Percentiles rank a stretch among this genome's conserved stretches.
phyloP scores from a whole-genome alignment of 1,140 invertebrate species.

The Trichonephila clavata region DNA sequence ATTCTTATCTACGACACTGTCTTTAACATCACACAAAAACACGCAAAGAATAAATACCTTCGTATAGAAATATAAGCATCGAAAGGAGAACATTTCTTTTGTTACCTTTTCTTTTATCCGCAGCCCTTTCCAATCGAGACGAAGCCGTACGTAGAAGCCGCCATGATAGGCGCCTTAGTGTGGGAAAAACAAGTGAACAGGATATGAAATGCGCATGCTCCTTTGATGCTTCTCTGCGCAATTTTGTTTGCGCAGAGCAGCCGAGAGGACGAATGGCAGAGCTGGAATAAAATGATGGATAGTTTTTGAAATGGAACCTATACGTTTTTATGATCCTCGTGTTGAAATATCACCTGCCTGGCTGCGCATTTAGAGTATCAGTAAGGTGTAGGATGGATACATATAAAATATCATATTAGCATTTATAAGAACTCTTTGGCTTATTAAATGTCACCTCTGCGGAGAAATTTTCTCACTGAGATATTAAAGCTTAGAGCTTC shows the following conservation, averaged over 20 bases:
- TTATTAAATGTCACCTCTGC: too few species aligned
- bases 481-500: too few species aligned
- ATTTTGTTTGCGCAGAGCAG: constrained; percentile 15
- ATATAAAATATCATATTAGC: too few species aligned
- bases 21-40: too few species aligned
- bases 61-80: too few species aligned
- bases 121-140: not conserved
- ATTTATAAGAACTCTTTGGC: too few species aligned
- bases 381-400: too few species aligned
- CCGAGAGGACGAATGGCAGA: not conserved
- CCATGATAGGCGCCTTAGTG: constrained; percentile 60
- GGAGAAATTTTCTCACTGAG: too few species aligned
- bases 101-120: constrained; percentile 13
- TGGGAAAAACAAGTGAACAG: constrained; percentile 37
- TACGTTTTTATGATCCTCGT: not conserved
- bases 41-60: too few species aligned
- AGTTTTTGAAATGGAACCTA: not conserved
- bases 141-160: constrained; percentile 50
- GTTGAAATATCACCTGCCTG: constrained; percentile 11
- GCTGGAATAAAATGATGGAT: not conserved
- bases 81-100: not conserved
- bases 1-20: too few species aligned
- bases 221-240: not conserved
- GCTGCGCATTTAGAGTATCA: not conserved
- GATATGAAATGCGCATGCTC: not conserved